A percentile compares a stretch with the other conserved stretches of the same genome.
These are phyloP conservation scores for Ctena decussata DNA, from an alignment of 2,888 invertebrate species.

Conservation along the genomic window DNA sequence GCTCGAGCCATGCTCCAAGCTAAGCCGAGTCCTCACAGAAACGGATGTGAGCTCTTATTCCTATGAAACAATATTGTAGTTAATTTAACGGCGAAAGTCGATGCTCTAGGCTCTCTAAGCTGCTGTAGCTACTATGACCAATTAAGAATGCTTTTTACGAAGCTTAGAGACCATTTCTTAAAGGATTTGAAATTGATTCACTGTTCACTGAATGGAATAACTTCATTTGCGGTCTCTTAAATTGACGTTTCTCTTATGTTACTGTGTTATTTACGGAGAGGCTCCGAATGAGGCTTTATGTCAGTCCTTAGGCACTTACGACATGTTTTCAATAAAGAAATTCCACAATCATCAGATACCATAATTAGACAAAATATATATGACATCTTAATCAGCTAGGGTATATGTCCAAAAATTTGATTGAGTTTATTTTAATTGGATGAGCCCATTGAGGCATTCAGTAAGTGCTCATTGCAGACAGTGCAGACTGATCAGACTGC, in stretches of 20 bases:
- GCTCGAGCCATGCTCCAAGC: background rate
- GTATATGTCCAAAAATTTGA: too few relatives aligned
- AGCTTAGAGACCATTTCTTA: conserved; percentile 4
- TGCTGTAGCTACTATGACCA: background rate
- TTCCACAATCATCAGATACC: background rate
- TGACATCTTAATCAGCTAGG: too few relatives aligned
- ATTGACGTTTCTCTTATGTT: conserved; percentile 7
- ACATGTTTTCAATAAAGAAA: conserved; percentile 8
- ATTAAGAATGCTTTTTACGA: background rate
- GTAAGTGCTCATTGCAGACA: too few relatives aligned
- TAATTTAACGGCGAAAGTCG: background rate
- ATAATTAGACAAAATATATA: too few relatives aligned
- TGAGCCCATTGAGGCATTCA: too few relatives aligned
- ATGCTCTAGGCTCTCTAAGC: background rate
- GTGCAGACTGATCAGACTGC: too few relatives aligned
- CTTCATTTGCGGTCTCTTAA: background rate
- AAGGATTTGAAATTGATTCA: conserved; percentile 7
- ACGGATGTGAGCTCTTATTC: background rate
- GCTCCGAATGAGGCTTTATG: background rate
- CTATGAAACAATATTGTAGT: background rate
- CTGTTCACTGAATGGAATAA: background rate
- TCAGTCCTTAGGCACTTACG: background rate
- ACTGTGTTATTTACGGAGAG: background rate
- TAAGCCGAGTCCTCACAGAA: background rate
- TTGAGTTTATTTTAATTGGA: too few relatives aligned